Percentiles rank a stretch among this genome's conserved stretches.
Conservation (phyloP, 2,797 vertebrate species). For the Falco novaeseelandiae region DNA sequence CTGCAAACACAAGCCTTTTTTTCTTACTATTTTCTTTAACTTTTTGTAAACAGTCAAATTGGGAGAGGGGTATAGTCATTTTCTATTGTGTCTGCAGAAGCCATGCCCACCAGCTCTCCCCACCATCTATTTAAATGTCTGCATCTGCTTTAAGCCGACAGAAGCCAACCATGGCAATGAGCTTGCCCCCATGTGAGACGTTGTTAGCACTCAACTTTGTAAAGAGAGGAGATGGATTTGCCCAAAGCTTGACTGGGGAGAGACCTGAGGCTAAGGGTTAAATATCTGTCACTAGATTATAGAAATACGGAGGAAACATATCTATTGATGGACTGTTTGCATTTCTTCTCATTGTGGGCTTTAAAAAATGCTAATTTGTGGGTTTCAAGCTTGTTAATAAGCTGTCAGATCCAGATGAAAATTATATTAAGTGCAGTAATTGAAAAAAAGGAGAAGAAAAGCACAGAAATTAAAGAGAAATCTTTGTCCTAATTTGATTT, state of each 20-base stretch:
- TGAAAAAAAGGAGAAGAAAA: conserved; percentile 44
- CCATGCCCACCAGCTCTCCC: background rate
- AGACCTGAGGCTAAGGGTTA: conserved; percentile 10
- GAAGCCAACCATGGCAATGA: conserved; percentile 42
- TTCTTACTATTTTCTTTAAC: background rate
- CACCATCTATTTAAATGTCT: conserved; percentile 26
- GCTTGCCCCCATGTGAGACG: conserved; percentile 31
- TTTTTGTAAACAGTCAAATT: conserved; percentile 7
- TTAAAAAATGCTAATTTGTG: conserved; percentile 39
- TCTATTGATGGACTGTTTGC: background rate
- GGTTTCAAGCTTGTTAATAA: conserved; percentile 51
- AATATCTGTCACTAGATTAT: conserved; percentile 21
- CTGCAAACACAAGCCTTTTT: background rate
- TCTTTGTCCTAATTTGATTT: conserved; percentile 60
- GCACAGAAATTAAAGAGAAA: conserved; percentile 47
- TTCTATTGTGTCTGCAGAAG: background rate
- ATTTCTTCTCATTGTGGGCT: conserved; percentile 1
- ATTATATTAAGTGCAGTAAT: conserved; percentile 19
- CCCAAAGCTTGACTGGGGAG: conserved; percentile 11
- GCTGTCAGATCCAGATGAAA: conserved; percentile 27
- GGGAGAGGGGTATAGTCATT: background rate
- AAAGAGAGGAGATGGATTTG: conserved; percentile 19
- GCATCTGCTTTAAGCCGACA: conserved; percentile 37
- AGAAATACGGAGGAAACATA: background rate
- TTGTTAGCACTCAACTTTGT: background rate